phyloP scores from a whole-genome alignment of 2,888 invertebrate genomes.

The Resseliella maxima region DNA sequence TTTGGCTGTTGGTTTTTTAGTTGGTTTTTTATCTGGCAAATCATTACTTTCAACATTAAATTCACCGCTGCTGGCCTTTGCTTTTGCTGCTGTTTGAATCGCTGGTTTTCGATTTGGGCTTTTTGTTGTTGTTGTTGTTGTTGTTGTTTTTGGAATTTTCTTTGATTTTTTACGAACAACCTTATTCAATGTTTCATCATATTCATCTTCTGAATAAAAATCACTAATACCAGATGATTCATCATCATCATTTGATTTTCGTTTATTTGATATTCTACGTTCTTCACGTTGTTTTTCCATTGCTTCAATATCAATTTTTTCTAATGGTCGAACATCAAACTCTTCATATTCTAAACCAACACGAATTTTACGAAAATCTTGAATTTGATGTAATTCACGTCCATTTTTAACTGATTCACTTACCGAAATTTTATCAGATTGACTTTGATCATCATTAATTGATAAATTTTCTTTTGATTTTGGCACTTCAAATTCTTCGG shows the following conservation, averaged over 20 bases:
- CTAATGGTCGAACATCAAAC: conserved; percentile 69
- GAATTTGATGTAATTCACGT: conserved; percentile 69
- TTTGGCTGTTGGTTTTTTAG: conserved; percentile 75
- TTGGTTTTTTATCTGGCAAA: conserved; percentile 61
- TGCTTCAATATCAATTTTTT: conserved; percentile 71
- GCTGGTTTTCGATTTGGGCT: not conserved
- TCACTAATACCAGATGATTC: conserved; percentile 74
- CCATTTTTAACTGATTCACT: conserved; percentile 68
- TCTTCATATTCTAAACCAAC: conserved; percentile 77
- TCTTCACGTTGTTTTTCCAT: conserved; percentile 69
- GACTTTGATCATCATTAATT: conserved; percentile 60
- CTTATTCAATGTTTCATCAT: conserved; percentile 67
- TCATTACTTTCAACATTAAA: conserved; percentile 69
- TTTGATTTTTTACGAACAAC: conserved; percentile 64
- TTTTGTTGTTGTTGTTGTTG: conserved; percentile 67
- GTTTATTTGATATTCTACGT: conserved; percentile 63
- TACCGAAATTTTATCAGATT: conserved; percentile 60
- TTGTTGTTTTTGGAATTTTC: conserved; percentile 46
- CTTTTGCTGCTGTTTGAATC: conserved; percentile 63
- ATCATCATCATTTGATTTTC: conserved; percentile 64
- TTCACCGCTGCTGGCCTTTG: conserved; percentile 70
- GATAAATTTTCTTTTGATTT: conserved; percentile 66
- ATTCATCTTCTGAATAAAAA: conserved; percentile 76
- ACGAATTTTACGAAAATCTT: conserved; percentile 85
- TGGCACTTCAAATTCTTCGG: conserved; percentile 83